Conservation (phyloP, 2,113 vertebrate species). For the Callithrix jacchus region DNA sequence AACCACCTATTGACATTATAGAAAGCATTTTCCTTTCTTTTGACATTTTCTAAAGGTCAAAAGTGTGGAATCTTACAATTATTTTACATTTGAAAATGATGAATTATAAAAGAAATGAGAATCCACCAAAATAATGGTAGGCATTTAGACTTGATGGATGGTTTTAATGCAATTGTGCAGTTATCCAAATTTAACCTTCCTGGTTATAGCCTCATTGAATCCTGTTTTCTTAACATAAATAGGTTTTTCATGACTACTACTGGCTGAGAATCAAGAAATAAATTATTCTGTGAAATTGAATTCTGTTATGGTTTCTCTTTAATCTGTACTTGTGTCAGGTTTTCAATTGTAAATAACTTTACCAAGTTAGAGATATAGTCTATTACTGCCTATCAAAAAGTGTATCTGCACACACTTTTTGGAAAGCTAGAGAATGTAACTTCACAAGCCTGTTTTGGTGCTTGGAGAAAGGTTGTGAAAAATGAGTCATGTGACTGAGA, state of each 20-base stretch:
- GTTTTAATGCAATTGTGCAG: constrained; percentile 3
- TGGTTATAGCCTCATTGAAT: not conserved
- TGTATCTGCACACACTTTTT: not conserved
- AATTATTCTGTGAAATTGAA: constrained; percentile 22
- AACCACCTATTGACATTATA: constrained; percentile 43
- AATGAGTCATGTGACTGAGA: not conserved
- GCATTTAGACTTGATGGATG: constrained; percentile 26
- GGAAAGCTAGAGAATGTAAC: not conserved
- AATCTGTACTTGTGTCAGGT: not conserved
- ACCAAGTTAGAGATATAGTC: not conserved
- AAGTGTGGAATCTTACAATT: constrained; percentile 59
- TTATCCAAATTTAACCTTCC: constrained; percentile 35
- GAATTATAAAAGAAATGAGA: constrained; percentile 56
- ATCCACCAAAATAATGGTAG: constrained; percentile 54
- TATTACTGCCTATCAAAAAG: not conserved
- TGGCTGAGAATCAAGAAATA: constrained; percentile 52
- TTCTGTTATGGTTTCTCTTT: not conserved
- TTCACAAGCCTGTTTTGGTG: not conserved
- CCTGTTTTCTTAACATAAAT: constrained; percentile 31
- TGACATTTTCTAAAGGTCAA: constrained; percentile 75
- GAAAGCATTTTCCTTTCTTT: constrained; percentile 46
- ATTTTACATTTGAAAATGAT: constrained; percentile 66
- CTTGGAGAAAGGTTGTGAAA: not conserved
- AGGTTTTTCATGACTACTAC: not conserved
- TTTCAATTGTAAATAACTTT: constrained; percentile 44